Base-by-base conservation (phyloP, 2,797 vertebrate genomes). In the Micropoecilia bifurca region DNA sequence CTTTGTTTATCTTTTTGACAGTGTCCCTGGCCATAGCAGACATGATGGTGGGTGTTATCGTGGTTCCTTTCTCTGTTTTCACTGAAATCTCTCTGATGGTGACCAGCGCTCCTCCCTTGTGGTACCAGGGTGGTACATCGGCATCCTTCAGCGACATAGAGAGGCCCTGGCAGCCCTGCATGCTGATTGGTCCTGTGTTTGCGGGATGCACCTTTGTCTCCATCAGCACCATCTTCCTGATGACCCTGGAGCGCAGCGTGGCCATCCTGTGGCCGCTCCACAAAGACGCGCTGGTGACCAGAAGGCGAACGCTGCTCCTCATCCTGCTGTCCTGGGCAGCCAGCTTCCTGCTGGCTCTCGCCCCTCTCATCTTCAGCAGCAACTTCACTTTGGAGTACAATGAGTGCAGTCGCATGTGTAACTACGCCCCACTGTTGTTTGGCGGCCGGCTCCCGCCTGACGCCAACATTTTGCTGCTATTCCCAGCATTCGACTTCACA, bases 221-320 rank as follows among this genome's bases (percentile, higher is more conserved):
- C 57, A 97, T 97, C 83, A 97, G 93, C 87, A 97, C 96, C 80
- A 97, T 97, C 61, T 97, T 97, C 88, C 91, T 97, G 82, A 95
- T 97, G 94, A 96, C 96, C 0, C 75, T 97, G 73, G 96, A 97
- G 89, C 94, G 96, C 57, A 95, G 96, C 8, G 91, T 97, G 63
- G 96, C 97, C 39, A 96, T 97, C 78, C 83, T 97, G 69, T 78
- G 95, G 84, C 97, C 96, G 0, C 92, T 97, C 63, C 96, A 97
- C 87, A 96, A 96, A 84, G 96, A 96, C 30, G 50, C 91, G 16
- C 76, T 97, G 81, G 95, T 97, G 86, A 97, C 97, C 1, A 92
- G 92, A 0, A 93, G 91, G 14, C 90, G 96, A 53, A 95, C 92
- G 1, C 86, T 95, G 77, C 82, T 95, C 46, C 90, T 97, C 75